A percentile compares a stretch with the other conserved stretches of the same genome.
Conservation (phyloP, 2,888 invertebrate species). For the Dolichomitus sp. region DNA sequence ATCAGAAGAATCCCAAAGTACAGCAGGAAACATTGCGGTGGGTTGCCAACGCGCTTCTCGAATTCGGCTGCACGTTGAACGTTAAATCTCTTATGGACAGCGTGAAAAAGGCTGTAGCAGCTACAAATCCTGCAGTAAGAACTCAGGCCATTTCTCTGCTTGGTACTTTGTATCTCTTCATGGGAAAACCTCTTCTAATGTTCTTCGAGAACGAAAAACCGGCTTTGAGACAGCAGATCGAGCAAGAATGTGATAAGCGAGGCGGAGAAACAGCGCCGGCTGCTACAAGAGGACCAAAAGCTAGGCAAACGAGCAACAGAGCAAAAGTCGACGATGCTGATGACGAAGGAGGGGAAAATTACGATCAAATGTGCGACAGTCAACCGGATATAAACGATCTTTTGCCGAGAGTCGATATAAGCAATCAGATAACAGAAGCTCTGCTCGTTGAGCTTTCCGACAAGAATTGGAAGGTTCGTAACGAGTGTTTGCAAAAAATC, state of each 20-base stretch:
- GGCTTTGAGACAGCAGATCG: conserved; percentile 93
- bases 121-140: conserved; percentile 95
- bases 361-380: conserved; percentile 87
- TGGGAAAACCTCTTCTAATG: conserved; percentile 91
- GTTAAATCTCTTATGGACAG: conserved; percentile 92
- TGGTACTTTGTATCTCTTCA: conserved; percentile 93
- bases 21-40: conserved; percentile 95
- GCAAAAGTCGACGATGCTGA: conserved; percentile 80
- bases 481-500: conserved; percentile 88
- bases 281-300: conserved; percentile 77
- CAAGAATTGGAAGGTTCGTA: conserved; percentile 95
- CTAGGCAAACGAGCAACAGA: conserved; percentile 8
- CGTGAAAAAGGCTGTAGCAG: conserved; percentile 94
- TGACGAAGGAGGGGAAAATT: conserved; percentile 86
- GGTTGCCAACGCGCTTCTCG: conserved; percentile 92
- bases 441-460: conserved; percentile 94
- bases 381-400: conserved; percentile 88
- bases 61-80: conserved; percentile 95
- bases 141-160: conserved; percentile 92
- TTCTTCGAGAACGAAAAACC: conserved; percentile 96
- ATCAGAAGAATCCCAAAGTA: conserved; percentile 96
- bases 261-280: conserved; percentile 77
- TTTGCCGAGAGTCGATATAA: conserved; percentile 93
- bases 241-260: conserved; percentile 94
- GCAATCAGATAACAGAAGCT: conserved; percentile 93